These are phyloP conservation scores for Nephrotoma appendiculata DNA, from an alignment of 2,888 invertebrate species.

Conservation along the genomic window DNA sequence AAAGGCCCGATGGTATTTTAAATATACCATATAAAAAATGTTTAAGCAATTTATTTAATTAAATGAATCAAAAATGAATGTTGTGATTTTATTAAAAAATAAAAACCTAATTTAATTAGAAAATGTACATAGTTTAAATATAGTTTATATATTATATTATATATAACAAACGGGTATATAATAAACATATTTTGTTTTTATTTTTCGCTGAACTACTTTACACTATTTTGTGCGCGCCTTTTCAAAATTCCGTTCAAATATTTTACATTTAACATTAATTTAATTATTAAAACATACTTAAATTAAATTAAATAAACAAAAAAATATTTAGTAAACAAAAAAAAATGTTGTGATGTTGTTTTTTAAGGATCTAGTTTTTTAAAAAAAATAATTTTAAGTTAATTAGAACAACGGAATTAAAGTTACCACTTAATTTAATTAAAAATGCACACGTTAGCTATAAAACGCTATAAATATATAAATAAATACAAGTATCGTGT, in stretches of 20 bases:
- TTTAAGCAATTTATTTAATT: background rate
- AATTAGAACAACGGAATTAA: background rate
- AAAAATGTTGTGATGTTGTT: background rate
- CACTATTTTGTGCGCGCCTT: background rate
- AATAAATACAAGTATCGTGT: background rate
- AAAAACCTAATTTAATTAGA: background rate
- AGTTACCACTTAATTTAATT: background rate
- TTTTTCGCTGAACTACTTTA: background rate
- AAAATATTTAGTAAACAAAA: background rate
- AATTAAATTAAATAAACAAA: background rate
- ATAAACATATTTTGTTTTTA: background rate
- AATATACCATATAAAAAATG: background rate
- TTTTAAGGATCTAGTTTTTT: background rate
- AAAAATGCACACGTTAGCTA: background rate
- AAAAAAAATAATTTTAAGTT: background rate
- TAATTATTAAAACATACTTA: background rate
- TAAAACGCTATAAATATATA: background rate
- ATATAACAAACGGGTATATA: background rate
- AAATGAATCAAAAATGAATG: background rate
- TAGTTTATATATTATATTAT: background rate
- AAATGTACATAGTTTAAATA: background rate
- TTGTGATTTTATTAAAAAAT: slow-evolving; percentile 2
- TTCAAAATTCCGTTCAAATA: background rate
- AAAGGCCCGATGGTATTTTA: background rate
- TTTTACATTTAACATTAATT: background rate